These are phyloP conservation scores for Propithecus perrieri DNA, from an alignment of 2,797 vertebrate genomes.

Conservation along the genomic window DNA sequence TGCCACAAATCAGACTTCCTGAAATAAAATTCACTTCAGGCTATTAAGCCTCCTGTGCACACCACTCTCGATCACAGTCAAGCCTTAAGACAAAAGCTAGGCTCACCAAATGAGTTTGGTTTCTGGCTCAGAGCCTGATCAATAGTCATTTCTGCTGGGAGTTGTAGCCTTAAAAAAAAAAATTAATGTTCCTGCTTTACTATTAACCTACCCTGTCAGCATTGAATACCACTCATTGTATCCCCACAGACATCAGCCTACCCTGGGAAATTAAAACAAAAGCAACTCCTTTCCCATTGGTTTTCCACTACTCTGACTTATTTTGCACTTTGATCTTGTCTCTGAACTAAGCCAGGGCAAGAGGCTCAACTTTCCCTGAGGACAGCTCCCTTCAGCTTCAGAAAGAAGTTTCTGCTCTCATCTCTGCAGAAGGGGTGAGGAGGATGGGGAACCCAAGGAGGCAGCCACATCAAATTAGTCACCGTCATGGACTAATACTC, in stretches of 20 bases:
- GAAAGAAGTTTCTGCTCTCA: not conserved
- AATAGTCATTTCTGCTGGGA: slow-evolving; percentile 62
- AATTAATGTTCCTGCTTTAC: slow-evolving; percentile 60
- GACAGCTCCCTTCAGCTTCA: not conserved
- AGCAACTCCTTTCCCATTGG: slow-evolving; percentile 39
- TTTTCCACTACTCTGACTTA: slow-evolving; percentile 25
- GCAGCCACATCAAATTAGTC: not conserved
- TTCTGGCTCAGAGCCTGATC: slow-evolving; percentile 55
- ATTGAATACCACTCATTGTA: not conserved
- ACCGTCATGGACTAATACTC: not conserved
- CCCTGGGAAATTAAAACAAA: slow-evolving; percentile 69
- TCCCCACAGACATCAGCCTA: slow-evolving; percentile 39
- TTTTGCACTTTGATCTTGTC: not conserved
- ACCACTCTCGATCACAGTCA: not conserved
- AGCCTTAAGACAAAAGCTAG: slow-evolving; percentile 53
- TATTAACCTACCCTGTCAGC: slow-evolving; percentile 30
- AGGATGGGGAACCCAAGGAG: not conserved
- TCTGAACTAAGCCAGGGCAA: slow-evolving; percentile 36
- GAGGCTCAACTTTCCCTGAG: not conserved
- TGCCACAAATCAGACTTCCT: slow-evolving; percentile 47
- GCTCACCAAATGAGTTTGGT: slow-evolving; percentile 39
- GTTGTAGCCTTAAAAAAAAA: slow-evolving; percentile 64
- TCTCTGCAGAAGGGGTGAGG: not conserved
- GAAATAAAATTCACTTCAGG: slow-evolving; percentile 56
- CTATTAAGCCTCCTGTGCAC: slow-evolving; percentile 41